Evolutionary conservation across 2,797 vertebrate species (phyloP).

Genomic region (Sorex maritimensis): DNA sequence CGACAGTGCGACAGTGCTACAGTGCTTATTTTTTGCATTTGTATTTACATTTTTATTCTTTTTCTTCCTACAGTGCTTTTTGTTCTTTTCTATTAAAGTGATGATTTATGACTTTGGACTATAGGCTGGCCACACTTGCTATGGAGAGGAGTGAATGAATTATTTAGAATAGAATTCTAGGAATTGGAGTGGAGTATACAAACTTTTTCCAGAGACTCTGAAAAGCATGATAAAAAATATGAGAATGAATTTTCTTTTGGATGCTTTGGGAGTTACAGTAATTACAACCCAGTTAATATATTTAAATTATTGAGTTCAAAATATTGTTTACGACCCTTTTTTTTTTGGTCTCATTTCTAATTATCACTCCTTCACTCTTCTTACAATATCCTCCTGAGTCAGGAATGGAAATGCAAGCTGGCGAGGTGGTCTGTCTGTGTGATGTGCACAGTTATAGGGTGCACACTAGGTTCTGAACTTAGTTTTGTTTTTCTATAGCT

Average conservation of each 20-base stretch:
- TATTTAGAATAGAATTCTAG: neutral
- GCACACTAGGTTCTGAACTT: neutral
- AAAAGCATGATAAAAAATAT: neutral
- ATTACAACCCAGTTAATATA: too few relatives aligned
- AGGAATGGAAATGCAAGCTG: neutral
- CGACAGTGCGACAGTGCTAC: too few relatives aligned
- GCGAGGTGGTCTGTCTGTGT: neutral
- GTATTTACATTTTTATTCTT: neutral
- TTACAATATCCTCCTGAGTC: neutral
- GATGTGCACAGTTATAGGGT: neutral
- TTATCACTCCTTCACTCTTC: neutral
- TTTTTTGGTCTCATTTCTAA: neutral
- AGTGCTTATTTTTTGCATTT: neutral
- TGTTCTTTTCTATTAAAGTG: neutral
- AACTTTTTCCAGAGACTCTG: neutral
- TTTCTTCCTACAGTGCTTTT: neutral
- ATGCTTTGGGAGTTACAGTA: too few relatives aligned
- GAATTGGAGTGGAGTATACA: neutral
- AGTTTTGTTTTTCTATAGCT: neutral
- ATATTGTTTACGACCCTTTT: neutral
- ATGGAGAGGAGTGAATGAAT: neutral
- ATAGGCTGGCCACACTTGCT: neutral
- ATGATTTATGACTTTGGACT: neutral
- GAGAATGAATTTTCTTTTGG: neutral
- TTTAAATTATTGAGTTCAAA: neutral